Evolutionary conservation across 1,140 invertebrate genomes (phyloP), one percentile per base, ranked within the genome.

Genomic region (Hyphantria cunea): DNA sequence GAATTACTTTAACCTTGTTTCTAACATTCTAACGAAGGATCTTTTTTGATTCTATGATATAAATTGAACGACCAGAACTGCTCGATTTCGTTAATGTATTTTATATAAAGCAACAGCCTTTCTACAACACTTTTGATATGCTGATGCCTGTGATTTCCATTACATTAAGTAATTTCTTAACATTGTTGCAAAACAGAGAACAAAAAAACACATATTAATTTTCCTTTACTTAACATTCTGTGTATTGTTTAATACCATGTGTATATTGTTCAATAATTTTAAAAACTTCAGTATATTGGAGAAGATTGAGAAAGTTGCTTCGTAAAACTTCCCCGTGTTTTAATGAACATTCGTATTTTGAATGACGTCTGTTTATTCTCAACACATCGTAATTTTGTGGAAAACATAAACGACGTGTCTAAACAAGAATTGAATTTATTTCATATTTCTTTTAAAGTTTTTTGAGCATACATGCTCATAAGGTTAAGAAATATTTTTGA

Each of bases 351-450:
- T 44, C 12, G 41, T 0, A 7, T 44, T 44, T 12, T 44, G 41
- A 44, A 0, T 44, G 41, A 44, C n/a, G 37, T 0, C 11, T 13
- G 12, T 44, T 6, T 44, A 44, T 44, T 44, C 7, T 13, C 41
- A n/a, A n/a, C 41, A n/a, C 11, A n/a, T 7, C 8, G 34, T 44
- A 44, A 44, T 44, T 44, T 44, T 12, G 11, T 44, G n/a, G 9
- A n/a, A 44, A 44, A 44, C 13, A n/a, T 44, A 44, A 44, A 44
- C 41, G 41, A 13, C 11, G 5, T 13, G 41, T 44, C 41, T n/a
- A 12, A 44, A 44, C 41, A 44, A 44, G 6, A 44, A 44, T 13
- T 13, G 2, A 37, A 37, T 37, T 37, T 37, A 37, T 37, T 11
- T 37, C 8, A 37, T 12, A 44, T 12, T 44, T 44, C n/a, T 44